Conservation (phyloP, 2,888 invertebrate species). For the Hemithea aestivaria region DNA sequence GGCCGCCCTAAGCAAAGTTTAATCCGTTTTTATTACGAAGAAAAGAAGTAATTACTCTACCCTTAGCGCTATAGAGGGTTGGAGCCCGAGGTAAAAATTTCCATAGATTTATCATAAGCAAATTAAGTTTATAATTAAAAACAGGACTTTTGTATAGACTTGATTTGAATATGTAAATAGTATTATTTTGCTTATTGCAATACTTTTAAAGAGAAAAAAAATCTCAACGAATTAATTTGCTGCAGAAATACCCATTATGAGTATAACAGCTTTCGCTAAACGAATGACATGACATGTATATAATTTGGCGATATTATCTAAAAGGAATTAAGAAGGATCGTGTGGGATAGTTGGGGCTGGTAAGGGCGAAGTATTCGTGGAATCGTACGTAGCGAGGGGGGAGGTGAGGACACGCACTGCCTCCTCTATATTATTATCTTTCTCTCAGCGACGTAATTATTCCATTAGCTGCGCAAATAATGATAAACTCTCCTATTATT, state of each 20-base stretch:
- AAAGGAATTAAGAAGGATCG: conserved; percentile 18
- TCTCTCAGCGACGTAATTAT: conserved; percentile 57
- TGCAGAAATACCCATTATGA: conserved; percentile 7
- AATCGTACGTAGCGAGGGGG: conserved; percentile 34
- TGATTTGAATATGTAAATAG: conserved; percentile 76
- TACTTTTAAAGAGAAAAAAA: conserved; percentile 14
- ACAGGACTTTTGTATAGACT: conserved; percentile 76
- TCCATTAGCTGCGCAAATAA: conserved; percentile 70
- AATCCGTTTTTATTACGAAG: conserved; percentile 80
- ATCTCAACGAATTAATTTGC: conserved; percentile 9
- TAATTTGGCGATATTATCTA: conserved; percentile 14
- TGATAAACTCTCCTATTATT: conserved; percentile 60
- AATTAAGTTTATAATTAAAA: conserved; percentile 80
- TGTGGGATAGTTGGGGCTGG: conserved; percentile 37
- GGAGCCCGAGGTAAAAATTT: conserved; percentile 75
- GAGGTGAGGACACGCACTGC: conserved; percentile 25
- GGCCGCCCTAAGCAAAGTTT: conserved; percentile 77
- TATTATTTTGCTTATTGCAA: conserved; percentile 21
- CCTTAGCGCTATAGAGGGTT: conserved; percentile 74
- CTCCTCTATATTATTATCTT: conserved; percentile 56
- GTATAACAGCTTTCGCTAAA: conserved; percentile 5
- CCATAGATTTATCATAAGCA: conserved; percentile 80
- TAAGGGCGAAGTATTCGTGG: too few species aligned
- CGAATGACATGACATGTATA: conserved; percentile 10
- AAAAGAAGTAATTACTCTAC: conserved; percentile 79